These are phyloP conservation scores for Melanaphis sacchari DNA, from an alignment of 1,140 invertebrate genomes.

Conservation along the genomic window DNA sequence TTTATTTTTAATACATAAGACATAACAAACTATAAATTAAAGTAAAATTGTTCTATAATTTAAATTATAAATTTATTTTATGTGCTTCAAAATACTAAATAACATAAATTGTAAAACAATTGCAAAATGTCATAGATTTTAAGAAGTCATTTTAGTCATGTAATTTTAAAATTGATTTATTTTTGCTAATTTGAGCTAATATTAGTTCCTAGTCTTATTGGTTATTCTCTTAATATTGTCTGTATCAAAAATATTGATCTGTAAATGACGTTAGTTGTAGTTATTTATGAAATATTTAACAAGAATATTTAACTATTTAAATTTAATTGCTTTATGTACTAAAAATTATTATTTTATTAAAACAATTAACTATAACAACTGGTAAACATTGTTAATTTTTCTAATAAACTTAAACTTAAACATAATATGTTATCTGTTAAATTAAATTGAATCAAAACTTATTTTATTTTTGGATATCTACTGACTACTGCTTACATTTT, in stretches of 20 bases:
- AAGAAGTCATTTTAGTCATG: slow-evolving; percentile 9
- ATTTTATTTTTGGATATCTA: background rate
- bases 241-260: slow-evolving; percentile 3
- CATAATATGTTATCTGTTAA: background rate
- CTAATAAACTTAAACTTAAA: background rate
- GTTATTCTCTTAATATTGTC: background rate
- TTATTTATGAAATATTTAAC: background rate
- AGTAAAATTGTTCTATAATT: slow-evolving; percentile 9
- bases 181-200: slow-evolving; percentile 42
- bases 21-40: background rate
- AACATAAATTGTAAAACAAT: background rate
- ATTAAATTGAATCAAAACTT: background rate
- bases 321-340: background rate
- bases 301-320: background rate
- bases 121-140: background rate
- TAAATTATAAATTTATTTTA: too few relatives aligned
- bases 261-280: background rate
- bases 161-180: slow-evolving; percentile 13
- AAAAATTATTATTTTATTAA: background rate
- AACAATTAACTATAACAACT: background rate
- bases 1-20: background rate
- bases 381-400: background rate
- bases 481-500: background rate
- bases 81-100: background rate
- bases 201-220: slow-evolving; percentile 43